Conservation (phyloP, 1,140 invertebrate species). For the Drosophila pseudoananassae region DNA sequence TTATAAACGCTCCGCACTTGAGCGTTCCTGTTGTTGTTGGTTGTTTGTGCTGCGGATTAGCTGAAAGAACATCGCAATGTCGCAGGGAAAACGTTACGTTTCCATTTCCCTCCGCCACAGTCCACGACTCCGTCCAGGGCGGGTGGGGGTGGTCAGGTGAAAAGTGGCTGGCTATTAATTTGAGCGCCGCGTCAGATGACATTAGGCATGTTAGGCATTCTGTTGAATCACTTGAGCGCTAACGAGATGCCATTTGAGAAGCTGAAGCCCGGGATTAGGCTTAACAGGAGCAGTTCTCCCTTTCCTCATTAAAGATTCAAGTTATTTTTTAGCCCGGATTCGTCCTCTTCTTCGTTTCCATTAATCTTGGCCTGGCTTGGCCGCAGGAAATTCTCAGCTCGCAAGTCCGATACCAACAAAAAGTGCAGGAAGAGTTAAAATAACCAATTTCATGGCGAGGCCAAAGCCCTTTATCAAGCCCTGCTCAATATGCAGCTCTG, state of each 20-base stretch:
- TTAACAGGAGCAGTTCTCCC: slow-evolving; percentile 4
- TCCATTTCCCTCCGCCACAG: slow-evolving; percentile 45
- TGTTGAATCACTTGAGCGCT: slow-evolving; percentile 79
- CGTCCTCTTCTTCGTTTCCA: slow-evolving; percentile 25
- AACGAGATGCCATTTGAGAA: slow-evolving; percentile 79
- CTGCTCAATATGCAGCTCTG: slow-evolving; percentile 74
- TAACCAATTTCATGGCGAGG: slow-evolving; percentile 65
- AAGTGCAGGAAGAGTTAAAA: slow-evolving; percentile 43
- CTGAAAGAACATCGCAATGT: slow-evolving; percentile 54
- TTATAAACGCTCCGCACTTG: slow-evolving; percentile 72
- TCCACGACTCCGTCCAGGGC: background rate
- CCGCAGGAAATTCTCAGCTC: slow-evolving; percentile 44
- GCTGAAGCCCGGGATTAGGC: slow-evolving; percentile 47
- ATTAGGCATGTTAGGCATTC: slow-evolving; percentile 80
- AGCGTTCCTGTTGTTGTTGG: slow-evolving; percentile 36
- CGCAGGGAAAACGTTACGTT: slow-evolving; percentile 54
- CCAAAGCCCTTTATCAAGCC: slow-evolving; percentile 75
- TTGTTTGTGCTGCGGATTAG: slow-evolving; percentile 59
- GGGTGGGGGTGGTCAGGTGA: slow-evolving; percentile 65
- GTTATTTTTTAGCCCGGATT: slow-evolving; percentile 42
- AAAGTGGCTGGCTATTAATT: slow-evolving; percentile 80
- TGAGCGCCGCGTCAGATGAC: slow-evolving; percentile 76
- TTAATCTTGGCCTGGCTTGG: slow-evolving; percentile 36
- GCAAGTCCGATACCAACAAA: slow-evolving; percentile 36
- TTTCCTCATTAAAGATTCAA: slow-evolving; percentile 45